Conservation (phyloP, 2,113 vertebrate genomes). For the Chionis minor region DNA sequence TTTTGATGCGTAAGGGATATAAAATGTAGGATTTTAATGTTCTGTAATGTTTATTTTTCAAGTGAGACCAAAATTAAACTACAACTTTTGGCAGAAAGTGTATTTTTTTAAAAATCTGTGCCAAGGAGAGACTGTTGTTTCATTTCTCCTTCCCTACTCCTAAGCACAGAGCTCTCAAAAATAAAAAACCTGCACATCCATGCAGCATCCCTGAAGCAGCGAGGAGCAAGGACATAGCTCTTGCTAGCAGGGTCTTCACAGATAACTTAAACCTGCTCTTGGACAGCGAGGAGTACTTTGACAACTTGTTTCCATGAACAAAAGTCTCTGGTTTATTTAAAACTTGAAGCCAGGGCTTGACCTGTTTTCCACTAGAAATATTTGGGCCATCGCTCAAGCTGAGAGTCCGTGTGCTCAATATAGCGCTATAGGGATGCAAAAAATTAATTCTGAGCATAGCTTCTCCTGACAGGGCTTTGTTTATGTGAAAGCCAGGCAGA, state of each 20-base stretch:
- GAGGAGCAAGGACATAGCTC: not conserved
- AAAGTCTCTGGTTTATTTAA: not conserved
- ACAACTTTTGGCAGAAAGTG: not conserved
- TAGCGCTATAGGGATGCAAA: not conserved
- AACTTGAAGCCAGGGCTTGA: not conserved
- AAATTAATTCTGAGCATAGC: not conserved
- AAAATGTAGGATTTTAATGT: not conserved
- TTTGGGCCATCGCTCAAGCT: not conserved
- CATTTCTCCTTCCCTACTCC: not conserved
- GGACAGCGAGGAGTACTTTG: not conserved
- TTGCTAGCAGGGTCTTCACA: not conserved
- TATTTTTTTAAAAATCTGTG: not conserved
- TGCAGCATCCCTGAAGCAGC: not conserved
- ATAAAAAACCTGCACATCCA: not conserved
- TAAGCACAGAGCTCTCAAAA: not conserved
- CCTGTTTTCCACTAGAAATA: not conserved
- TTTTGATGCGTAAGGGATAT: not conserved
- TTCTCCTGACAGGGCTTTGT: not conserved
- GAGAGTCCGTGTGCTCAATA: fast-evolving
- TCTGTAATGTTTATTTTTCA: slow-evolving; percentile 31
- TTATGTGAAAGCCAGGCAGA: not conserved
- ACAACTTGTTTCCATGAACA: not conserved
- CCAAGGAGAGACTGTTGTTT: not conserved
- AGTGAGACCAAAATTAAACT: slow-evolving; percentile 1
- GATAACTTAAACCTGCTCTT: not conserved